These are phyloP conservation scores for Flexamia atlantica DNA, from an alignment of 2,888 invertebrate species.

Conservation along the genomic window DNA sequence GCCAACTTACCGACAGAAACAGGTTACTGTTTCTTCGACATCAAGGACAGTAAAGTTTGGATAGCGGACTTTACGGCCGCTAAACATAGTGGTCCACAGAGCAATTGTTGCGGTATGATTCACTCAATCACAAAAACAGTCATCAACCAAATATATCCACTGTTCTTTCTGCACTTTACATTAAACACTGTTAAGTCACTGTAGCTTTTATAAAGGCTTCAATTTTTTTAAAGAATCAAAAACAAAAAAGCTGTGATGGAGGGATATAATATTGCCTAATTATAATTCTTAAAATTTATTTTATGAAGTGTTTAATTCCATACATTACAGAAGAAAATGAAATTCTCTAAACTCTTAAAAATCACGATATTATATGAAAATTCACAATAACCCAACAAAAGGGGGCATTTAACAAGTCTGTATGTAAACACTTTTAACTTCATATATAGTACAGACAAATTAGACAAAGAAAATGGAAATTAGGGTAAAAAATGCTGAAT, in stretches of 20 bases:
- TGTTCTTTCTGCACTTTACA: background rate
- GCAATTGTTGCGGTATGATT: conserved; percentile 31
- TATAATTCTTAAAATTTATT: no score
- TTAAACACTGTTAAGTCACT: background rate
- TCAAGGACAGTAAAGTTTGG: conserved; percentile 63
- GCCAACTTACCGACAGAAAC: conserved; percentile 64
- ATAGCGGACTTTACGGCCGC: conserved; percentile 61
- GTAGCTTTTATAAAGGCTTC: background rate
- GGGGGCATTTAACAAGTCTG: no score
- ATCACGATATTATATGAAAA: no score
- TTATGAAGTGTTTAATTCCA: no score
- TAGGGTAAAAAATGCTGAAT: no score
- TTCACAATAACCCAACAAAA: no score
- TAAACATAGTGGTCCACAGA: conserved; percentile 63
- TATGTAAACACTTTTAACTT: no score
- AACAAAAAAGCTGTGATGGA: background rate
- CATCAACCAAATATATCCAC: background rate
- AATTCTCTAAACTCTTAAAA: no score
- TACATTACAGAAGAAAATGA: no score
- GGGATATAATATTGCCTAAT: no score
- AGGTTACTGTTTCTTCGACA: conserved; percentile 63
- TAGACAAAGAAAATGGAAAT: no score
- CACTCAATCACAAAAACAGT: conserved; percentile 6
- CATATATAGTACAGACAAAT: no score
- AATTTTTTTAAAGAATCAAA: background rate